A percentile compares a stretch with the other conserved stretches of the same genome.
Evolutionary conservation across 2,888 invertebrate species (phyloP).

Genomic region (Eupithecia dodoneata): DNA sequence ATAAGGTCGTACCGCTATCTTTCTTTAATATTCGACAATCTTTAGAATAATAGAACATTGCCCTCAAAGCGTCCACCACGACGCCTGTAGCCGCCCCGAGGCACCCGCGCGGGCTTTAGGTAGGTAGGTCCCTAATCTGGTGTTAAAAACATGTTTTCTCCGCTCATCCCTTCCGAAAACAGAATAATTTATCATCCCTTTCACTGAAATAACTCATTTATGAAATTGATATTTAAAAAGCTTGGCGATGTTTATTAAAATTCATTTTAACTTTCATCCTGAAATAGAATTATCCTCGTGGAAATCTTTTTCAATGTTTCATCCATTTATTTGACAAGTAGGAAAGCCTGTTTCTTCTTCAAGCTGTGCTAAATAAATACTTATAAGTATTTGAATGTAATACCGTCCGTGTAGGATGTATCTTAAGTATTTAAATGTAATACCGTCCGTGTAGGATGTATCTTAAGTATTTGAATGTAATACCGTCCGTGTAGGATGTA

Average conservation of each 20-base stretch:
- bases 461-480: too few species aligned
- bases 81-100: neutral
- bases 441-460: too few species aligned
- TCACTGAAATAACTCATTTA: slow-evolving; percentile 20
- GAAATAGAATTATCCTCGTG: neutral
- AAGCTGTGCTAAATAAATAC: neutral
- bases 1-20: neutral
- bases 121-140: neutral
- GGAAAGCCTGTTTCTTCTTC: neutral
- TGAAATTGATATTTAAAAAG: slow-evolving; percentile 18
- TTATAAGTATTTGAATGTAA: too few species aligned
- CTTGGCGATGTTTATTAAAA: neutral
- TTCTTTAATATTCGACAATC: neutral
- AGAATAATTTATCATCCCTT: slow-evolving; percentile 27
- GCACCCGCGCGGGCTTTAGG: neutral
- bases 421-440: too few species aligned
- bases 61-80: neutral
- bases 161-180: slow-evolving; percentile 17
- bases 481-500: too few species aligned
- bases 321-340: neutral
- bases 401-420: too few species aligned
- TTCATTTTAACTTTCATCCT: neutral
- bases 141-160: slow-evolving; percentile 31
- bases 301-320: neutral
- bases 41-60: neutral